Conservation (phyloP, 2,113 vertebrate genomes). For the Siniperca knerii region DNA sequence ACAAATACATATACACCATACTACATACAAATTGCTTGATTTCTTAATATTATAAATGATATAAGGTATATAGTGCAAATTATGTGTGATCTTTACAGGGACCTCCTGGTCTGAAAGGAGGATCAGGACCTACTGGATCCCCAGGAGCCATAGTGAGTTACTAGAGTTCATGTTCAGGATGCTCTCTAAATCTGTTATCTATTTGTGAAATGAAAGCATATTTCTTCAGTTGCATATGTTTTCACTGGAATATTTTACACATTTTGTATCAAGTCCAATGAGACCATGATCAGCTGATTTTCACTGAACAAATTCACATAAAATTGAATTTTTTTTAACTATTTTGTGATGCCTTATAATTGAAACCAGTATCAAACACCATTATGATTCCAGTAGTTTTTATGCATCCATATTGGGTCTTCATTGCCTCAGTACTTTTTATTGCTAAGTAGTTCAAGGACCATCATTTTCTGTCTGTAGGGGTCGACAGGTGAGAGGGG, state of each 20-base stretch:
- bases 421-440: neutral
- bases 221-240: neutral
- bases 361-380: neutral
- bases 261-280: neutral
- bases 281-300: neutral
- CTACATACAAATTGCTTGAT: neutral
- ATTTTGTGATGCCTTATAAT: neutral
- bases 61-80: neutral
- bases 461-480: constrained; percentile 73
- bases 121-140: constrained; percentile 89
- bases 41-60: neutral
- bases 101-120: constrained; percentile 93
- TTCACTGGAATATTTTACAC: neutral
- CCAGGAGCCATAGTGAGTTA: constrained; percentile 91
- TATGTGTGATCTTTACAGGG: constrained; percentile 83
- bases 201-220: neutral
- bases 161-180: neutral
- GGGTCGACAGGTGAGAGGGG: constrained; percentile 93
- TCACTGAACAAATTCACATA: constrained; percentile 1
- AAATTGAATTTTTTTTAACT: neutral
- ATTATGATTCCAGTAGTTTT: neutral
- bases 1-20: neutral
- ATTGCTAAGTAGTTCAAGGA: neutral
- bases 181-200: neutral
- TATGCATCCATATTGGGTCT: neutral